phyloP scores from a whole-genome alignment of 2,888 invertebrate genomes.

The Microchrysa polita region DNA sequence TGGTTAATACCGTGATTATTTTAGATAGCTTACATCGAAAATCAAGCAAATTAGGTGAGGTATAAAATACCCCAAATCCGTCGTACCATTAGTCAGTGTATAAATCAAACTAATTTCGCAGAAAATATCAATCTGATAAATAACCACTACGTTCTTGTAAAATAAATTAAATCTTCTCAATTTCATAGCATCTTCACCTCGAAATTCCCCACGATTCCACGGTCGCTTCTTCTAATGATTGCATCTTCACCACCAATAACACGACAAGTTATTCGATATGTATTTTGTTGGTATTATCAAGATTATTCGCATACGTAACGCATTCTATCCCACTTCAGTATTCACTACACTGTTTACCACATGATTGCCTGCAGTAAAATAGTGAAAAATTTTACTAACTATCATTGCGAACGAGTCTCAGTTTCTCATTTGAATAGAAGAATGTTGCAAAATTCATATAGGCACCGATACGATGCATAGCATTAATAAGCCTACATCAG shows the following conservation, averaged over 20 bases:
- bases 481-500: too few species aligned
- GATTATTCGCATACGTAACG: neutral
- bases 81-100: too few species aligned
- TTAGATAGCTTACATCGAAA: too few species aligned
- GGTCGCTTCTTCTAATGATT: slow-evolving; percentile 20
- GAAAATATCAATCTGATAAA: neutral
- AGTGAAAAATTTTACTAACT: slow-evolving; percentile 17
- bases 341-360: neutral
- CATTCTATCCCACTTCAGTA: neutral
- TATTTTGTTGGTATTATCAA: slow-evolving; percentile 7
- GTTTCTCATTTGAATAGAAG: slow-evolving; percentile 12
- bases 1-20: too few species aligned
- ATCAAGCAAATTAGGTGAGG: too few species aligned
- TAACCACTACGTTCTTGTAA: neutral
- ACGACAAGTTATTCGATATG: slow-evolving; percentile 11
- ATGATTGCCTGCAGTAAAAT: slow-evolving; percentile 5
- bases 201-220: neutral
- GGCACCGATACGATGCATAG: too few species aligned
- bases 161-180: too few species aligned
- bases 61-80: too few species aligned
- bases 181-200: too few species aligned
- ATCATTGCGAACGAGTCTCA: neutral
- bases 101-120: too few species aligned
- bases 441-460: neutral
- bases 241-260: neutral